These are phyloP conservation scores for Sciurus niger DNA, from an alignment of 2,113 vertebrate genomes.

Conservation along the genomic window DNA sequence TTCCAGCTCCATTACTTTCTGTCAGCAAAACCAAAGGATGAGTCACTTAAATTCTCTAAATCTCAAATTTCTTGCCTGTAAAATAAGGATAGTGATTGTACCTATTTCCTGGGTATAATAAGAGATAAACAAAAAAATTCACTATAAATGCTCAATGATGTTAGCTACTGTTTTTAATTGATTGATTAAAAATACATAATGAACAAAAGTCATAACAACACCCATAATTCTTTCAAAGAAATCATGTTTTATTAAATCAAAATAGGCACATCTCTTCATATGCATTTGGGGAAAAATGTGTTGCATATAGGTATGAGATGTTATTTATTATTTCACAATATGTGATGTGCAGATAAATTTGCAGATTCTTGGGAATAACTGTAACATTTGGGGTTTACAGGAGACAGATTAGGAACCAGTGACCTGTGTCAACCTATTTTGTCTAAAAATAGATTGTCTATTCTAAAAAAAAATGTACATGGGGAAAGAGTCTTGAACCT, in stretches of 20 bases:
- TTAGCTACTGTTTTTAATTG: background rate
- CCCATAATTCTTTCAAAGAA: background rate
- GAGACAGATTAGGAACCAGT: conserved; percentile 4
- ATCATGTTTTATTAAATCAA: conserved; percentile 59
- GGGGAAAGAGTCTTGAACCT: background rate
- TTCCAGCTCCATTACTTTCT: background rate
- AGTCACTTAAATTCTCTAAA: conserved; percentile 22
- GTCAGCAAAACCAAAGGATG: background rate
- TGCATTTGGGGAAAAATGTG: background rate
- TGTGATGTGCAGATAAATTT: conserved; percentile 32
- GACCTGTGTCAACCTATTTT: conserved; percentile 10
- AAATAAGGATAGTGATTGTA: background rate
- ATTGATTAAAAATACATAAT: conserved; percentile 19
- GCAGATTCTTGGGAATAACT: conserved; percentile 24
- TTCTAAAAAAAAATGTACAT: conserved; percentile 32
- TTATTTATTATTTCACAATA: background rate
- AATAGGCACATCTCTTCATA: background rate
- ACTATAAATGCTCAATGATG: background rate
- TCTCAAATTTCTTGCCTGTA: conserved; percentile 2
- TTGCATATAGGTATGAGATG: background rate
- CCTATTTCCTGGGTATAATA: background rate
- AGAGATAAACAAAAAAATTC: conserved; percentile 30
- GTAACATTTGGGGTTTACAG: background rate
- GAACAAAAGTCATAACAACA: background rate
- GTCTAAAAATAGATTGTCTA: conserved; percentile 38